Conservation (phyloP, 2,113 vertebrate genomes). For the Pelecanus crispus region DNA sequence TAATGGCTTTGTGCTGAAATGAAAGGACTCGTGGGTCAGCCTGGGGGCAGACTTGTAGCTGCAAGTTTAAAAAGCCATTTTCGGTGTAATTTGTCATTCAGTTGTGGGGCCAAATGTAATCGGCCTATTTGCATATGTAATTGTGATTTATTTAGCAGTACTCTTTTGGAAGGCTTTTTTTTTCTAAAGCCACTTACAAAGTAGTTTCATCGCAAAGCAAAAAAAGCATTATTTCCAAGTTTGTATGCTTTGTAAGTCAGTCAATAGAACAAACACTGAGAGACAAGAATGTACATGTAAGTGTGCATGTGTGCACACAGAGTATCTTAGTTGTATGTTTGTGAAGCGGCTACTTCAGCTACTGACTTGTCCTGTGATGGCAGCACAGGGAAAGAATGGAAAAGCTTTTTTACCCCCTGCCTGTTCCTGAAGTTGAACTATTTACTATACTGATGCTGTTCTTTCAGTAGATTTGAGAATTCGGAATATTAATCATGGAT, state of each 20-base stretch:
- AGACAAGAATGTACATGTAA: background rate
- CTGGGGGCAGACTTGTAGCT: background rate
- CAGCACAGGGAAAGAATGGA: background rate
- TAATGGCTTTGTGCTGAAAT: background rate
- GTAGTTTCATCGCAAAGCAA: background rate
- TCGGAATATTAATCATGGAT: background rate
- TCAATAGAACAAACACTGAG: background rate
- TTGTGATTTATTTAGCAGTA: background rate
- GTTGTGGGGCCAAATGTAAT: background rate
- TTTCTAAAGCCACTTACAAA: background rate
- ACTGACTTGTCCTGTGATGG: background rate
- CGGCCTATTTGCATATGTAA: background rate
- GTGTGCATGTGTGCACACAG: background rate
- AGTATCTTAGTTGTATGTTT: background rate
- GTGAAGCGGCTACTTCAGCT: background rate
- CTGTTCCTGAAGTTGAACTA: background rate
- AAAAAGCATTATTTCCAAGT: background rate
- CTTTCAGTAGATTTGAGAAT: background rate
- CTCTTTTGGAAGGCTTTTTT: background rate
- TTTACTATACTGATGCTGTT: background rate
- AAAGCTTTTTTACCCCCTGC: background rate
- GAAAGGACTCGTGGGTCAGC: conserved; percentile 1
- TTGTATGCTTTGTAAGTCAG: background rate
- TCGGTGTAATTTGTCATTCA: background rate
- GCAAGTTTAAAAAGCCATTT: background rate